Conservation (phyloP, 2,113 vertebrate genomes). For the Pavo muticus region DNA sequence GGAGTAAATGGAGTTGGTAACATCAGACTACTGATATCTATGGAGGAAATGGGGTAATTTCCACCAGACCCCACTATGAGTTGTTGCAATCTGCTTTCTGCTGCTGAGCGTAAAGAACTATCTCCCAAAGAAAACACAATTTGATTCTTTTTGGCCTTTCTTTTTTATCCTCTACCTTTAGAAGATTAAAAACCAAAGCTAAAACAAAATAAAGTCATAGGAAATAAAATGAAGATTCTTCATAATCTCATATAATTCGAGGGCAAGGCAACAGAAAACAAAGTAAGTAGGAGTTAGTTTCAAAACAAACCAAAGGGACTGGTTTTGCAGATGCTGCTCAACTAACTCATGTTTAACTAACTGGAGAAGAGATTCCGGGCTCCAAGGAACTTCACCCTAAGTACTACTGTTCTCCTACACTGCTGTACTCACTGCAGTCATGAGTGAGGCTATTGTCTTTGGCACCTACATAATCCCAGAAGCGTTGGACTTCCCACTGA, state of each 20-base stretch:
- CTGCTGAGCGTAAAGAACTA: not conserved
- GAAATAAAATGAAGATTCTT: not conserved
- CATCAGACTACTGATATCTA: not conserved
- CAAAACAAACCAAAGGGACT: not conserved
- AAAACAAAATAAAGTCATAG: not conserved
- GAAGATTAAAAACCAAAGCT: not conserved
- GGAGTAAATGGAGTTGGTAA: not conserved
- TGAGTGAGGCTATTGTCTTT: not conserved
- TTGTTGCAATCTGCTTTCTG: not conserved
- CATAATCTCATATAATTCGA: rapidly evolving
- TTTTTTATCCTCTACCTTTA: not conserved
- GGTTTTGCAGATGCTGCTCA: not conserved
- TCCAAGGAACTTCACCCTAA: not conserved
- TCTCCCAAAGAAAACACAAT: not conserved
- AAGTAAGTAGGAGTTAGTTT: not conserved
- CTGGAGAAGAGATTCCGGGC: not conserved
- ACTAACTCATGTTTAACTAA: not conserved
- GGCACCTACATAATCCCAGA: not conserved
- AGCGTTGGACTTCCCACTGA: not conserved
- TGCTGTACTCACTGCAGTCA: not conserved
- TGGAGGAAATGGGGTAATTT: not conserved
- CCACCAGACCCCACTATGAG: not conserved
- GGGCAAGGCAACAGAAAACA: not conserved
- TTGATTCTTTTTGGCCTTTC: not conserved
- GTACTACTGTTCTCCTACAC: not conserved